A percentile compares a stretch with the other conserved stretches of the same genome.
Conservation (phyloP, 1,140 invertebrate species). For the Acromyrmex heyeri region DNA sequence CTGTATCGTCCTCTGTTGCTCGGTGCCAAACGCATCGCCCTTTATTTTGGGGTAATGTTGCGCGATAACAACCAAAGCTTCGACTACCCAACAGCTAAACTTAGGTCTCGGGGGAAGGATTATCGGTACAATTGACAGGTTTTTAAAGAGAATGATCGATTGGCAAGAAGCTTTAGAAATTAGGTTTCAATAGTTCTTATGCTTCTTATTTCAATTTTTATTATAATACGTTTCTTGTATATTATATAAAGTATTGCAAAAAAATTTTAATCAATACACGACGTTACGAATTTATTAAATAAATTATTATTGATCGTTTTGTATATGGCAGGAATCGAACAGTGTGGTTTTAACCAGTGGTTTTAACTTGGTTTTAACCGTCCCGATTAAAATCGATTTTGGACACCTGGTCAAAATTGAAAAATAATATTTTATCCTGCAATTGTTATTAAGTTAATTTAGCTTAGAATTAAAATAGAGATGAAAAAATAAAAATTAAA, state of each 20-base stretch:
- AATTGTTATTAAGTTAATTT: too few relatives aligned
- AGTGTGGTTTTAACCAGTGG: too few relatives aligned
- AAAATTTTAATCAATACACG: neutral
- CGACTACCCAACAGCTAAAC: conserved; percentile 31
- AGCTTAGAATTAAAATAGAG: too few relatives aligned
- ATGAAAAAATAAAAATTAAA: too few relatives aligned
- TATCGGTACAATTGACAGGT: conserved; percentile 5
- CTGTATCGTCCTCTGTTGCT: neutral
- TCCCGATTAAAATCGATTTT: too few relatives aligned
- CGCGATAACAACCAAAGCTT: conserved; percentile 75
- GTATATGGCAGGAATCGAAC: neutral
- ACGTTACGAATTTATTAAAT: neutral
- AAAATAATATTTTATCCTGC: too few relatives aligned
- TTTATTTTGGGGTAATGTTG: conserved; percentile 80
- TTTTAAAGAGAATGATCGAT: conserved; percentile 4
- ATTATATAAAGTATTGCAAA: neutral
- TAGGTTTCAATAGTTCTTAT: neutral
- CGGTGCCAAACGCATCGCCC: conserved; percentile 56
- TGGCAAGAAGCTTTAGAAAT: neutral
- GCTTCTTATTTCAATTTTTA: neutral
- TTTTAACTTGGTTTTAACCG: too few relatives aligned
- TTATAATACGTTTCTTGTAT: neutral
- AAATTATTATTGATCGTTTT: neutral
- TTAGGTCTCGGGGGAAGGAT: conserved; percentile 28
- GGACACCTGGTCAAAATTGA: too few relatives aligned